Percentiles rank a stretch among this genome's conserved stretches.
Conservation (phyloP, 2,888 invertebrate species). For the Oligia fasciuncula region DNA sequence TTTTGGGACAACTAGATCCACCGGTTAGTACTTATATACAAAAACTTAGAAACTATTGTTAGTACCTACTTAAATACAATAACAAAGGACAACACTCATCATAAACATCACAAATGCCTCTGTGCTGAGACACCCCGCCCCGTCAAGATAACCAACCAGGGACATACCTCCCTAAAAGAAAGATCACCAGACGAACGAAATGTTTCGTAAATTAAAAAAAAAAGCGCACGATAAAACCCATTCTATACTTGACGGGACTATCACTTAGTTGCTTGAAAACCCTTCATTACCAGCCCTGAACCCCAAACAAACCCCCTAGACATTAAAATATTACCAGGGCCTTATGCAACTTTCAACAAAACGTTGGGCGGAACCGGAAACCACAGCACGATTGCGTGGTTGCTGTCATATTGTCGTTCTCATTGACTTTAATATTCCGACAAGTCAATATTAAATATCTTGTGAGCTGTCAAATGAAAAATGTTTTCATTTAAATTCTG, state of each 20-base stretch:
- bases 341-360: background rate
- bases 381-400: background rate
- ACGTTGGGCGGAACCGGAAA: background rate
- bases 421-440: slow-evolving; percentile 1
- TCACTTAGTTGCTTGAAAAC: background rate
- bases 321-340: background rate
- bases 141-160: no score
- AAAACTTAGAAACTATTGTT: no score
- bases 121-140: no score
- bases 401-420: background rate
- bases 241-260: no score
- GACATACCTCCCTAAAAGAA: no score
- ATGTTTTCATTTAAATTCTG: slow-evolving; percentile 8
- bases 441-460: background rate
- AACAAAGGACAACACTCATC: no score
- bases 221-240: background rate
- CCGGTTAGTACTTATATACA: no score
- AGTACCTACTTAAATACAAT: no score
- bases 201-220: background rate
- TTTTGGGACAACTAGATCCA: no score
- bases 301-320: background rate
- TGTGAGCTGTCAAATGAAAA: background rate
- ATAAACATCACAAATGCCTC: no score
- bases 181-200: background rate
- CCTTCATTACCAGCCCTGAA: background rate